phyloP scores from a whole-genome alignment of 2,888 invertebrate genomes.

The Lamproptera curius region DNA sequence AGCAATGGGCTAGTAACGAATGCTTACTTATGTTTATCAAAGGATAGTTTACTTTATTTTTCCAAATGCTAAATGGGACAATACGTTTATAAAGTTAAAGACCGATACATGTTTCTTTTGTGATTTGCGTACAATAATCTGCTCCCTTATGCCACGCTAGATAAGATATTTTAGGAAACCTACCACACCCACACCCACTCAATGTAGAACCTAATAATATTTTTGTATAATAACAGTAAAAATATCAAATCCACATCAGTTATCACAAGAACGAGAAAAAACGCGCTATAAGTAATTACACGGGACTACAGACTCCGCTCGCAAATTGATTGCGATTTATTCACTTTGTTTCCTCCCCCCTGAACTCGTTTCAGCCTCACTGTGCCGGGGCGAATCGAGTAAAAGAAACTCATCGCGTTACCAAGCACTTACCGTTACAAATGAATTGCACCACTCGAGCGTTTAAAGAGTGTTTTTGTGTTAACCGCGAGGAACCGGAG shows the following conservation, averaged over 20 bases:
- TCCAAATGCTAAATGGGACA: too few species aligned
- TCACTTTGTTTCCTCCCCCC: slow-evolving; percentile 55
- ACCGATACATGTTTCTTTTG: too few species aligned
- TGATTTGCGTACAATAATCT: too few species aligned
- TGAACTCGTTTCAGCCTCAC: slow-evolving; percentile 52
- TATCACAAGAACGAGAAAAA: too few species aligned
- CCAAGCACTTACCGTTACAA: slow-evolving; percentile 55
- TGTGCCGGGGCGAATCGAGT: slow-evolving; percentile 49
- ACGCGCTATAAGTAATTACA: slow-evolving; percentile 22
- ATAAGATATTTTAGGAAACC: too few species aligned
- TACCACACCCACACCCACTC: too few species aligned
- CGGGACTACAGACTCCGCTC: slow-evolving; percentile 26
- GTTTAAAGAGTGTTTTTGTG: slow-evolving; percentile 51
- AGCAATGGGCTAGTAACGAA: slow-evolving; percentile 46
- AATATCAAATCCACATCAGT: too few species aligned
- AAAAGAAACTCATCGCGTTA: slow-evolving; percentile 59
- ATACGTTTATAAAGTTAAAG: too few species aligned
- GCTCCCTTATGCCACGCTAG: too few species aligned
- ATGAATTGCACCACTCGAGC: slow-evolving; percentile 56
- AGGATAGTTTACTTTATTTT: neutral
- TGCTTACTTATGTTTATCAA: slow-evolving; percentile 3
- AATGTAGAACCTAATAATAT: too few species aligned
- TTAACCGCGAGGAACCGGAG: slow-evolving; percentile 35
- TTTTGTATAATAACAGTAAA: too few species aligned
- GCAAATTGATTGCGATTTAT: slow-evolving; percentile 60